Base-by-base conservation (phyloP, 2,888 invertebrate genomes). In the Drosophila pegasa region DNA sequence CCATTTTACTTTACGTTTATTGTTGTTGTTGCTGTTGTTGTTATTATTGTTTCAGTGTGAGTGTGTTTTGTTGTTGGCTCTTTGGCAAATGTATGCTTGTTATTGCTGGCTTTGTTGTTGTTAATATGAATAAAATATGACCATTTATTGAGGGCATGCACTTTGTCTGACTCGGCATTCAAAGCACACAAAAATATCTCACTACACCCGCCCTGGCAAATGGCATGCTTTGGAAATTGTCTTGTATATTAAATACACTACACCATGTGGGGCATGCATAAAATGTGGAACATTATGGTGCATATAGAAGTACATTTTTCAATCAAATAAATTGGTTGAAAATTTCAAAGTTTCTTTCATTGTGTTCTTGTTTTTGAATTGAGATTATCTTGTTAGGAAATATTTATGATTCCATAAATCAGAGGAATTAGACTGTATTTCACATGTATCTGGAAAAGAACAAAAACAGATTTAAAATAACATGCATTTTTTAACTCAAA, bases 81-180 rank as follows among this genome's bases (percentile, higher is more conserved):
- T 29, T 33, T n/a, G n/a, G 16, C 18, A 48, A 73, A 55, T 73
- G 43, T 55, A 16, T 18, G 45, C 43, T 27, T 64, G 29, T 25
- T 63, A 35, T 51, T 43, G 37, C 29, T 43, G 29, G 14, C 41
- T 43, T 27, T 35, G 50, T 35, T 51, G 38, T 54, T 71, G 47
- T 54, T 35, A 37, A 41, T 48, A 50, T 58, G 55, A 61, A 68
- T 72, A 73, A 77, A 41, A 43, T 60, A 71, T 75, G 35, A 54
- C 51, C 65, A 60, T 68, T 75, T 62, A 47, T 58, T 68, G 50
- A 68, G 64, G 62, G 54, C 66, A 58, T 58, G 66, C 37, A 60
- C 48, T 69, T 51, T 45, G 65, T 25, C 40, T 71, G 65, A 31
- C 27, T 48, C 35, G n/a, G 10, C 50, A 55, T 45, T 37, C 40